Evolutionary conservation across 2,888 invertebrate species (phyloP), one percentile per base, ranked within the genome.

Genomic region (Ypsolopha scabrella): DNA sequence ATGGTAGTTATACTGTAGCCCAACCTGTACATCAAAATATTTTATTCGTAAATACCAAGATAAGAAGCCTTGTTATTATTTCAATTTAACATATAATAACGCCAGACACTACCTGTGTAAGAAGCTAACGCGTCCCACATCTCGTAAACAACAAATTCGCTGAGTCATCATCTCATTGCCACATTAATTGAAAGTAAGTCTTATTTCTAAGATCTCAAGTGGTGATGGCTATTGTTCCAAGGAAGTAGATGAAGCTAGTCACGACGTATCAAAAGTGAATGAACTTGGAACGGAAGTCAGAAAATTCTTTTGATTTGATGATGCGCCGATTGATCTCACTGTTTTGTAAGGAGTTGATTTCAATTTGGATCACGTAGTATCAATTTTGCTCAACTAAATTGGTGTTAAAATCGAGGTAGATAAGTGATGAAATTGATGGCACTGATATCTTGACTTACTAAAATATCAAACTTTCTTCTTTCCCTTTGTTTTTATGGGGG

Each of bases 181-280:
- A 35, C 6, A 7, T 10, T 51, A 41, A 53, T 50, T 51, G 53
- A 52, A 52, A 43, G 67, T 65, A 65, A 68, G 64, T 64, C 63
- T 61, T 58, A 56, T 62, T 53, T 53, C 50, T 48, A 45, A 52
- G 53, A 53, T 53, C 54, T 55, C 48, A 53, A 50, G 51, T 55
- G 60, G 56, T 59, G 57, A 56, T 64, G 56, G 60, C 60, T 62
- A 64, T 67, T 62, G 64, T 62, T 60, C 62, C 60, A 54, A 65
- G 64, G 60, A 63, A 62, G 65, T 60, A 57, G 56, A 65, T 69
- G 64, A 53, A 59, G 59, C 64, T 57, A 65, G 70, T 72, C 72
- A 72, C 58, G 65, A 61, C 61, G 54, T 54, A 55, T 35, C 53
- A 65, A 59, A 51, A 57, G 57, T 57, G 53, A 55, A 45, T 53